Evolutionary conservation across 2,797 vertebrate species (phyloP).

Genomic region (Mus spretus): DNA sequence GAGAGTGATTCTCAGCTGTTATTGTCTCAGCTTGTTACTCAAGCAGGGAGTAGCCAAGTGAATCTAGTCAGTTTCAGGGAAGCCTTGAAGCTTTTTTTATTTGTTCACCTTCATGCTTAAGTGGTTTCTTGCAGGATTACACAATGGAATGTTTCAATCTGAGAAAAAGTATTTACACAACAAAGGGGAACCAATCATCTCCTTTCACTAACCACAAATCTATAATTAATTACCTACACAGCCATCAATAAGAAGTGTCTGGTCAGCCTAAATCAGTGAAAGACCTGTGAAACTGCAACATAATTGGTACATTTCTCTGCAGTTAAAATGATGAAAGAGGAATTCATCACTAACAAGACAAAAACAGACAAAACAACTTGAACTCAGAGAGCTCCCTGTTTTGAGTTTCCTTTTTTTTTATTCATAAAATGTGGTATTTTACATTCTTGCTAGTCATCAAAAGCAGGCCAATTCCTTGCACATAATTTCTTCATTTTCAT

Average conservation of each 20-base stretch:
- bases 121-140: neutral
- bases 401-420: neutral
- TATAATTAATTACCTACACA: neutral
- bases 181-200: neutral
- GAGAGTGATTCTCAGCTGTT: neutral
- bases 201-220: neutral
- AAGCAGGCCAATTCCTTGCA: neutral
- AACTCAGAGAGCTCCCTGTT: neutral
- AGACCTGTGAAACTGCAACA: neutral
- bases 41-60: too few species aligned
- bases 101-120: neutral
- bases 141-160: neutral
- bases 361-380: neutral
- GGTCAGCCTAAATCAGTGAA: neutral
- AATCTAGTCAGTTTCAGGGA: neutral
- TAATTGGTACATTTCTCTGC: too few species aligned
- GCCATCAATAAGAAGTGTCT: neutral
- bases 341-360: neutral
- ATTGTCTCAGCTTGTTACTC: neutral
- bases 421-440: neutral
- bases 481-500: neutral
- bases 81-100: too few species aligned
- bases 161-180: neutral
- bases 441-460: neutral
- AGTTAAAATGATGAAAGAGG: neutral